Evolutionary conservation across 2,797 vertebrate species (phyloP).

Genomic region (Enteromius anoplus): DNA sequence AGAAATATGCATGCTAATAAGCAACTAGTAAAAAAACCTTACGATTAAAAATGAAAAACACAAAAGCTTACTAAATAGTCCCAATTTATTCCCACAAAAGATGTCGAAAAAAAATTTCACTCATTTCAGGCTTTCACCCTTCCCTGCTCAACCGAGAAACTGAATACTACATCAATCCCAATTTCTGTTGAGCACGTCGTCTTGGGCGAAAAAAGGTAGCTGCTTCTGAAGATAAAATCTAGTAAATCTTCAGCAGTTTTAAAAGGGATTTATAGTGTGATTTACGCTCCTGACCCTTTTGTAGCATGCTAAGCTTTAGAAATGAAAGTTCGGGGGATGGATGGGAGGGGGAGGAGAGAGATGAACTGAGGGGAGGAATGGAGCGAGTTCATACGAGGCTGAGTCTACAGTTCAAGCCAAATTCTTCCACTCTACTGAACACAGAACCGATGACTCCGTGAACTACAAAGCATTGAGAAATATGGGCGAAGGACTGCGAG

Average conservation of each 20-base stretch:
- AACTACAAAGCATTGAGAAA: conserved; percentile 34
- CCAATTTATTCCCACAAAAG: conserved; percentile 4
- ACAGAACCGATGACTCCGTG: conserved; percentile 31
- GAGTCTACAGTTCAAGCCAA: conserved; percentile 37
- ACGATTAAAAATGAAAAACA: not conserved
- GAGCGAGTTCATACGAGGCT: conserved; percentile 38
- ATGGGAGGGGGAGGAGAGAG: conserved; percentile 11
- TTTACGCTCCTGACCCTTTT: conserved; percentile 32
- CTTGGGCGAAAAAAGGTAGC: conserved; percentile 11
- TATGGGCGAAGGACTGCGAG: conserved; percentile 20
- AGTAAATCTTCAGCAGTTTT: conserved; percentile 19
- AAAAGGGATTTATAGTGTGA: conserved; percentile 25
- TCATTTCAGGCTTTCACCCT: not conserved
- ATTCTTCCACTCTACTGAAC: conserved; percentile 45
- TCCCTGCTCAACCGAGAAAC: not conserved
- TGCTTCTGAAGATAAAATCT: conserved; percentile 11
- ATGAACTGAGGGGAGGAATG: conserved; percentile 20
- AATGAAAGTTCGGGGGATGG: conserved; percentile 1
- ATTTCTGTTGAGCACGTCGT: not conserved
- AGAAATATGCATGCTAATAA: not conserved
- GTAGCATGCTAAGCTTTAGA: conserved; percentile 13
- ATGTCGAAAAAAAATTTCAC: not conserved
- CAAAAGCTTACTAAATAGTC: not conserved
- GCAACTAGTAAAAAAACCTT: not conserved
- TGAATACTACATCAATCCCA: conserved; percentile 20